Evolutionary conservation across 2,113 vertebrate species (phyloP).

Genomic region (Felis catus): DNA sequence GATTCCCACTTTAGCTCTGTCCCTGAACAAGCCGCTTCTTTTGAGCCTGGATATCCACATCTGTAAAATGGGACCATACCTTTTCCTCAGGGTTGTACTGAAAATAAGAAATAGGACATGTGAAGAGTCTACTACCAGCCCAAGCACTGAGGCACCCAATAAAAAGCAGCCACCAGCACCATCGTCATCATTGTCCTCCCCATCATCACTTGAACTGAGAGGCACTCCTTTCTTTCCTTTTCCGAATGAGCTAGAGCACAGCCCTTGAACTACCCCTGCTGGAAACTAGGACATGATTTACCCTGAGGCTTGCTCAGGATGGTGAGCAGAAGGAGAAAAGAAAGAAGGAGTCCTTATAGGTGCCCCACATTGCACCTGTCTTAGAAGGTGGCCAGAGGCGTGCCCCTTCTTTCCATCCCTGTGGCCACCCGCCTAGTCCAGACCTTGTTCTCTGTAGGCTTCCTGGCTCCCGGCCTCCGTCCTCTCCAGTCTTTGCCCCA

Average conservation of each 20-base stretch:
- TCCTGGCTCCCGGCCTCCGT: background rate
- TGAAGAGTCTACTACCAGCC: background rate
- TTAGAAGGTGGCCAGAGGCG: background rate
- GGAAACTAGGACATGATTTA: no score
- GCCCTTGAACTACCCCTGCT: fast-evolving
- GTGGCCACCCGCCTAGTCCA: background rate
- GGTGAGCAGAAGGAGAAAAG: background rate
- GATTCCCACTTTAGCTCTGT: background rate
- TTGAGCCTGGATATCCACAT: background rate
- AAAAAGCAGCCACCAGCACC: background rate
- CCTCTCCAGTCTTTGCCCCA: background rate
- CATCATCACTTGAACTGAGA: no score
- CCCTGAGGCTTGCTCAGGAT: background rate
- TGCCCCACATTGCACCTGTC: background rate
- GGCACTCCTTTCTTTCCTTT: background rate
- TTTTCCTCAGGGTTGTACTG: background rate
- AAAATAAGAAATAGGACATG: background rate
- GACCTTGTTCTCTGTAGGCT: background rate
- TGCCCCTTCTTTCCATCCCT: background rate
- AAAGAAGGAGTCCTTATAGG: background rate
- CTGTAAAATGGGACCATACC: background rate
- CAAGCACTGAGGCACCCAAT: background rate
- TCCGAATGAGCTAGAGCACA: background rate
- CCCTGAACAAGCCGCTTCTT: background rate
- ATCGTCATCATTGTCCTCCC: background rate